Evolutionary conservation across 2,888 invertebrate genomes (phyloP).

Genomic region (Adelphocoris suturalis): DNA sequence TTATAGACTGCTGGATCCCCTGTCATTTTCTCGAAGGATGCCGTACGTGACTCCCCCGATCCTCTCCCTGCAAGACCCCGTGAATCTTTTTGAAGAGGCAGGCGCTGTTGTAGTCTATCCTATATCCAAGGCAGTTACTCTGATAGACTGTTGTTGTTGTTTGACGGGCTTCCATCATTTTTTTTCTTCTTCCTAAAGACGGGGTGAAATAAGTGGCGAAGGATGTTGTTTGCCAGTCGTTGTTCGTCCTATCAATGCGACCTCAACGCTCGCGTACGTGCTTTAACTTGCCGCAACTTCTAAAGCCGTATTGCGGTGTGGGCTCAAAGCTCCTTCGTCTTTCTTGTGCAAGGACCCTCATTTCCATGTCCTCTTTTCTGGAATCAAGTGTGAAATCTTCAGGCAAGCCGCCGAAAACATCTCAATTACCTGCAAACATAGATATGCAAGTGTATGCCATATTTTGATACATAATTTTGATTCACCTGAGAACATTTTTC

Average conservation of each 20-base stretch:
- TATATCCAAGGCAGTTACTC: slow-evolving; percentile 4
- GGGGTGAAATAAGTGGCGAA: not conserved
- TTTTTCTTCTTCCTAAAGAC: not conserved
- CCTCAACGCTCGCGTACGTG: slow-evolving; percentile 17
- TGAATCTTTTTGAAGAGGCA: not conserved
- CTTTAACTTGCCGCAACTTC: slow-evolving; percentile 29
- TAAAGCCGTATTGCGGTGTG: not conserved
- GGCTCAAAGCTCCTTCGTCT: slow-evolving; percentile 21
- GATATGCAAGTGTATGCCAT: too few relatives aligned
- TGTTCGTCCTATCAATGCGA: slow-evolving; percentile 10
- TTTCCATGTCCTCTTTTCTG: not conserved
- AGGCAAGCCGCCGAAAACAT: too few relatives aligned
- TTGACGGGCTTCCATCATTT: slow-evolving; percentile 21
- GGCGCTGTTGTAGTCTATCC: slow-evolving; percentile 19
- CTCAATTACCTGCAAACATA: too few relatives aligned
- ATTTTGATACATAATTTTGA: too few relatives aligned
- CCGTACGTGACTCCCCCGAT: slow-evolving; percentile 32
- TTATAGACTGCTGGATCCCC: slow-evolving; percentile 1
- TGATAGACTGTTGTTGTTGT: slow-evolving; percentile 3
- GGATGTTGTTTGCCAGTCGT: slow-evolving; percentile 39
- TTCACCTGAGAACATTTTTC: too few relatives aligned
- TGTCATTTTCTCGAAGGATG: slow-evolving; percentile 18
- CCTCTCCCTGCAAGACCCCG: not conserved
- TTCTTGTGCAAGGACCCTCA: slow-evolving; percentile 13
- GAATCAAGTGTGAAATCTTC: not conserved